Base-by-base conservation (phyloP, 1,140 invertebrate genomes). In the Nymphalis io region DNA sequence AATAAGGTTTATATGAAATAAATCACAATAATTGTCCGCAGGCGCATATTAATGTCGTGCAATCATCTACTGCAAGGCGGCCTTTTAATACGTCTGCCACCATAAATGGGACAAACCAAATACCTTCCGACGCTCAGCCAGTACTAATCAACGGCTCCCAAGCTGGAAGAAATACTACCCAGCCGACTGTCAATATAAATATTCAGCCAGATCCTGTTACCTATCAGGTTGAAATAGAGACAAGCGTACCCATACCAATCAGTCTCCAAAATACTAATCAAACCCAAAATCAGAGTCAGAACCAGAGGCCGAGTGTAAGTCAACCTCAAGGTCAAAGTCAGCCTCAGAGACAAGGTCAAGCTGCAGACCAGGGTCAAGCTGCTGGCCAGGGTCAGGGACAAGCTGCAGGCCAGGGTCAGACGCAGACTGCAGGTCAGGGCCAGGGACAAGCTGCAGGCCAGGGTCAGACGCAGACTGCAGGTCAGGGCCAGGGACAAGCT, bases 211-310 rank as follows among this genome's bases (percentile, higher is more conserved):
- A 85, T 27, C 80, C 80, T 1, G 74, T 83, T 65, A 86, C 77
- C 0, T 85, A 84, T 39, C 83, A 88, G 77, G 76, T 86, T 63
- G 83, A 85, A 68, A 82, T 86, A 70, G 84, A 85, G 42, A 82
- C 81, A 20, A 73, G 80, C 60, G 80, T 83, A 48, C 79, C 82
- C 10, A 80, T 81, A 33, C 76, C 82, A 16, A 67, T 83, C 33
- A 74, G 79, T 27, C 63, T 84, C 6, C 80, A 82, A 20, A 51
- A 20, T 44, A 79, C 74, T 59, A 51, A 80, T 10, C 57, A 40
- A 18, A 65, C 40, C 48, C 62, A 40, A 46, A 1, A 38, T n/a
- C 69, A 55, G 8, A 48, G n/a, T 23, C 65, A 67, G 39, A 58
- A 1, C 27, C 58, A 60, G 38, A n/a, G 16, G 15, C 57, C 39